phyloP scores from a whole-genome alignment of 2,888 invertebrate species.

The Ectemnius lituratus region DNA sequence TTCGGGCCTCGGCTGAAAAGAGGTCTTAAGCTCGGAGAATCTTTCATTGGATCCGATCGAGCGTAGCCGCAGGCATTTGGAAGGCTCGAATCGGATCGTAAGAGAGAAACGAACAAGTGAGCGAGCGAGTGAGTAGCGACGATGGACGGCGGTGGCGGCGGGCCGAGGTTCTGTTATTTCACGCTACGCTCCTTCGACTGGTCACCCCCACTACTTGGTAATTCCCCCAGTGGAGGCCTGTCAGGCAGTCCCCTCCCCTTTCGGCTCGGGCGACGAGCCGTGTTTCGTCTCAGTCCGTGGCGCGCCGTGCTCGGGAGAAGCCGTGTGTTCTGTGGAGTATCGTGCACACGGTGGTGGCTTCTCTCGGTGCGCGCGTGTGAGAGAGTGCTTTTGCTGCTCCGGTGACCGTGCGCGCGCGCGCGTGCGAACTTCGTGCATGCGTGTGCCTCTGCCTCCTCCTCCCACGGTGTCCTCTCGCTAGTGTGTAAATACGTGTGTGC shows the following conservation, averaged over 20 bases:
- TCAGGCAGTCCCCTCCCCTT: slow-evolving; percentile 41
- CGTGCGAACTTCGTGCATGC: slow-evolving; percentile 29
- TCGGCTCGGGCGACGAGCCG: slow-evolving; percentile 47
- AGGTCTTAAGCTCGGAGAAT: too few species aligned
- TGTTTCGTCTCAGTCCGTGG: slow-evolving; percentile 68
- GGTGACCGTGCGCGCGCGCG: slow-evolving; percentile 45
- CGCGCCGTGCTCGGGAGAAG: slow-evolving; percentile 67
- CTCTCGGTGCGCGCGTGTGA: slow-evolving; percentile 37
- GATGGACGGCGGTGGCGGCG: too few species aligned
- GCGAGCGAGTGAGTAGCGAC: too few species aligned
- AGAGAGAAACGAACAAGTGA: too few species aligned
- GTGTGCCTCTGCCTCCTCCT: slow-evolving; percentile 27
- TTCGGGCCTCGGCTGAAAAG: too few species aligned
- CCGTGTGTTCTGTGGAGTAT: slow-evolving; percentile 32
- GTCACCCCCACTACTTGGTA: slow-evolving; percentile 33
- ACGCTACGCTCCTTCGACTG: slow-evolving; percentile 54
- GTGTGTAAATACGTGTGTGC: slow-evolving; percentile 44
- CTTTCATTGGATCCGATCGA: too few species aligned
- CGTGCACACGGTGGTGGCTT: slow-evolving; percentile 39
- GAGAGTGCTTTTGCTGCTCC: slow-evolving; percentile 24
- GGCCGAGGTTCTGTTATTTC: too few species aligned
- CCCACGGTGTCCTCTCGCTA: slow-evolving; percentile 28
- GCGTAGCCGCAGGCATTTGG: too few species aligned
- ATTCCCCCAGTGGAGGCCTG: slow-evolving; percentile 43
- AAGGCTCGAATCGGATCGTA: too few species aligned